A percentile compares a stretch with the other conserved stretches of the same genome.
These are phyloP conservation scores for Hyposmocoma kahamanoa DNA, from an alignment of 1,140 invertebrate genomes.

Conservation along the genomic window DNA sequence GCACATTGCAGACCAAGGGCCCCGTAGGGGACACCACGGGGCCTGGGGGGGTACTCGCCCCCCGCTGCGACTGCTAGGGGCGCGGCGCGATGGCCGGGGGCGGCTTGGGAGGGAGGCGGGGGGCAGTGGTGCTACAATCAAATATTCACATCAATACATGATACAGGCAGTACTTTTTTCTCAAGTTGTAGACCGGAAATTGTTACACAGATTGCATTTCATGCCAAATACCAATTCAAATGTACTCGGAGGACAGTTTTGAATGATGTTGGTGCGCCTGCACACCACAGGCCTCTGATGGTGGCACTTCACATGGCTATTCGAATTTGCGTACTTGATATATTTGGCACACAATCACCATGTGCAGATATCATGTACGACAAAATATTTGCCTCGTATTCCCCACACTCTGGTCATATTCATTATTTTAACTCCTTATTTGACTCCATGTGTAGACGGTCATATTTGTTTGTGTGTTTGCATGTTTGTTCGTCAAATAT, in stretches of 20 bases:
- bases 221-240: background rate
- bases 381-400: too few relatives aligned
- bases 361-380: too few relatives aligned
- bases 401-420: too few relatives aligned
- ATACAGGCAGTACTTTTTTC: background rate
- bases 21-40: background rate
- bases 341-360: too few relatives aligned
- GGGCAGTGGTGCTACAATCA: constrained; percentile 28
- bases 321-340: too few relatives aligned
- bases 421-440: too few relatives aligned
- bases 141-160: background rate
- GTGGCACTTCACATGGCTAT: too few relatives aligned
- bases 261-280: background rate
- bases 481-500: too few relatives aligned
- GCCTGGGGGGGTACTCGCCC: background rate
- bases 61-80: constrained; percentile 21
- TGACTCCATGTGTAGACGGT: too few relatives aligned
- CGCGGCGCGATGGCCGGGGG: constrained; percentile 36
- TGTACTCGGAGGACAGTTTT: background rate
- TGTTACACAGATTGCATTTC: background rate
- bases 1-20: background rate
- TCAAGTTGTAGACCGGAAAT: background rate
- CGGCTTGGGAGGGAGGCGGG: constrained; percentile 57
- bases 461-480: too few relatives aligned
- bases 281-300: background rate